Evolutionary conservation across 2,888 invertebrate genomes (phyloP).

Genomic region (Diaphora mendica): DNA sequence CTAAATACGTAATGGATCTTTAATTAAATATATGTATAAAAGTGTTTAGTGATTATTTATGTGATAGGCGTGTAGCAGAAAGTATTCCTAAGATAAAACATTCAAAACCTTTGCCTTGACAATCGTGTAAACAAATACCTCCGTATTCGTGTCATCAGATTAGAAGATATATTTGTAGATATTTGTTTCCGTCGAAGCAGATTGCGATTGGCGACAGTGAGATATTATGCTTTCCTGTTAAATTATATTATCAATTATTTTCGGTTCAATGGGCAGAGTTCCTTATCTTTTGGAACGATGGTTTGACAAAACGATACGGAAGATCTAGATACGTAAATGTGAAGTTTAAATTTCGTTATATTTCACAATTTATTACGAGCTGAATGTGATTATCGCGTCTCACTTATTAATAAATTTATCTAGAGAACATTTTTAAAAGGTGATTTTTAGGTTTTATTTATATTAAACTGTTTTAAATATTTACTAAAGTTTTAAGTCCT

Average conservation of each 20-base stretch:
- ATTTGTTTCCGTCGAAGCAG: slow-evolving; percentile 76
- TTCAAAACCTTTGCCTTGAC: slow-evolving; percentile 12
- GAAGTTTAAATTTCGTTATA: background rate
- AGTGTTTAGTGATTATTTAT: background rate
- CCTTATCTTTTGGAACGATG: slow-evolving; percentile 68
- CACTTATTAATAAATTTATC: background rate
- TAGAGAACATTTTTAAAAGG: background rate
- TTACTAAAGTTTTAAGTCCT: too few relatives aligned
- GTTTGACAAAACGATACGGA: slow-evolving; percentile 45
- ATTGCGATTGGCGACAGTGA: slow-evolving; percentile 74
- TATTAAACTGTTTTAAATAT: background rate
- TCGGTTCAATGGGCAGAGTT: slow-evolving; percentile 66
- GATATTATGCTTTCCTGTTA: slow-evolving; percentile 79
- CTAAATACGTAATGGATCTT: background rate
- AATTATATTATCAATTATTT: slow-evolving; percentile 80
- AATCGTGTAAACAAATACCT: slow-evolving; percentile 25
- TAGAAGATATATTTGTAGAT: slow-evolving; percentile 69
- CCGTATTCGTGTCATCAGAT: slow-evolving; percentile 31
- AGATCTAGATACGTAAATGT: slow-evolving; percentile 5
- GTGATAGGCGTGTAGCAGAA: background rate
- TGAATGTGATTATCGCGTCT: background rate
- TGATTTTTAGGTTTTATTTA: too few relatives aligned
- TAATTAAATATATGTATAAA: background rate
- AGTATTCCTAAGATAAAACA: background rate
- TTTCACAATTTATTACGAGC: background rate